Percentiles rank a stretch among this genome's conserved stretches.
Conservation (phyloP, 2,113 vertebrate species). For the Stegastes partitus region DNA sequence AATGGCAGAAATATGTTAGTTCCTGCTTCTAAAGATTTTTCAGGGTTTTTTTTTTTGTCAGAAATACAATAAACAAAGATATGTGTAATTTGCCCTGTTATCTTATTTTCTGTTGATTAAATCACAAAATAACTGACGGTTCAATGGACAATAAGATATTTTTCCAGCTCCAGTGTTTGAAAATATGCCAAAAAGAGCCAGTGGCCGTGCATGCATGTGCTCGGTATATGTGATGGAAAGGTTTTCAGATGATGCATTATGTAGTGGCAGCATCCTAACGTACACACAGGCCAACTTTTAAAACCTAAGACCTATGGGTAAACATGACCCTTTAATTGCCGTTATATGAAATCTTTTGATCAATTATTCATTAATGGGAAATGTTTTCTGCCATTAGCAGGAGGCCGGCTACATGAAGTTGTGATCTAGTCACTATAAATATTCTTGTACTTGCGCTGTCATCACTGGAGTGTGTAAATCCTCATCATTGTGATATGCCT, state of each 20-base stretch:
- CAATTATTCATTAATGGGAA: constrained; percentile 72
- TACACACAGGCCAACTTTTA: constrained; percentile 15
- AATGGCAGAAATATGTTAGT: too few species aligned
- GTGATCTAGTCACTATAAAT: constrained; percentile 68
- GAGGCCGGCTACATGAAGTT: constrained; percentile 41
- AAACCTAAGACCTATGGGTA: constrained; percentile 47
- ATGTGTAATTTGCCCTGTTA: too few species aligned
- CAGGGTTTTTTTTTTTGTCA: too few species aligned
- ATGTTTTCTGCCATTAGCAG: constrained; percentile 71
- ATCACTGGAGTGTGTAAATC: constrained; percentile 71
- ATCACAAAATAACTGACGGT: too few species aligned
- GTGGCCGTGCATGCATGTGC: not conserved
- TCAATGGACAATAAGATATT: too few species aligned
- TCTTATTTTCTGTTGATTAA: too few species aligned
- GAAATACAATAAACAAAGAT: too few species aligned
- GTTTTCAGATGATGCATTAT: constrained; percentile 19
- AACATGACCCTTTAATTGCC: constrained; percentile 59
- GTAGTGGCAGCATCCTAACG: constrained; percentile 25
- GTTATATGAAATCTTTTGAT: constrained; percentile 60
- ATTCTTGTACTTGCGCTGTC: constrained; percentile 66
- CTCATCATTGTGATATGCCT: constrained; percentile 71
- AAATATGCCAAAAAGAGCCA: not conserved
- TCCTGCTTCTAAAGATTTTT: too few species aligned
- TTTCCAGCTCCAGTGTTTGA: too few species aligned
- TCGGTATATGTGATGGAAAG: constrained; percentile 9